Evolutionary conservation across 2,888 invertebrate species (phyloP).

Genomic region (Agriopis leucophaearia): DNA sequence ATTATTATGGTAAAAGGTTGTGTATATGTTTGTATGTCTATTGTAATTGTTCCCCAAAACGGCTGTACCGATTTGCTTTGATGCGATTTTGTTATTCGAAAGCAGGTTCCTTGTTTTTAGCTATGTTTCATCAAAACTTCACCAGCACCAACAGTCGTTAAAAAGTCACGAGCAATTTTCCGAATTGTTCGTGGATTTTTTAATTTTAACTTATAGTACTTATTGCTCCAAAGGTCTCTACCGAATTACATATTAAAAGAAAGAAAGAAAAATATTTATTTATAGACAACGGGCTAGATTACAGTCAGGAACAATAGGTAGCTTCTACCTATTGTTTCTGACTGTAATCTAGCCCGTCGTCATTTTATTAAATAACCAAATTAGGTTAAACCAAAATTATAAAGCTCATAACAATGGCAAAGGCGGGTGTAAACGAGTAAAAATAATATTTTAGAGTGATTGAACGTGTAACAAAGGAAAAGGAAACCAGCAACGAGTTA

Average conservation of each 20-base stretch:
- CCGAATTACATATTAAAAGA: not conserved
- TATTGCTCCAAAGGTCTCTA: not conserved
- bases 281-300: not conserved
- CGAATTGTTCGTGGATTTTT: too few species aligned
- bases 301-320: not conserved
- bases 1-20: too few species aligned
- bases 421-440: not conserved
- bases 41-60: too few species aligned
- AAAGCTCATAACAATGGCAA: not conserved
- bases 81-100: too few species aligned
- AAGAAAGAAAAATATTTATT: too few species aligned
- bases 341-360: not conserved
- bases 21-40: too few species aligned
- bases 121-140: too few species aligned
- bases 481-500: slow-evolving; percentile 19
- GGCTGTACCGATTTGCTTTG: too few species aligned
- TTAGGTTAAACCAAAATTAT: not conserved
- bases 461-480: slow-evolving; percentile 25
- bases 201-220: too few species aligned
- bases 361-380: not conserved
- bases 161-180: too few species aligned
- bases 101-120: too few species aligned
- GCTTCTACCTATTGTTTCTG: not conserved
- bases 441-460: not conserved
- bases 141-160: too few species aligned